Base-by-base conservation (phyloP, 2,113 vertebrate genomes). In the Indicator indicator region DNA sequence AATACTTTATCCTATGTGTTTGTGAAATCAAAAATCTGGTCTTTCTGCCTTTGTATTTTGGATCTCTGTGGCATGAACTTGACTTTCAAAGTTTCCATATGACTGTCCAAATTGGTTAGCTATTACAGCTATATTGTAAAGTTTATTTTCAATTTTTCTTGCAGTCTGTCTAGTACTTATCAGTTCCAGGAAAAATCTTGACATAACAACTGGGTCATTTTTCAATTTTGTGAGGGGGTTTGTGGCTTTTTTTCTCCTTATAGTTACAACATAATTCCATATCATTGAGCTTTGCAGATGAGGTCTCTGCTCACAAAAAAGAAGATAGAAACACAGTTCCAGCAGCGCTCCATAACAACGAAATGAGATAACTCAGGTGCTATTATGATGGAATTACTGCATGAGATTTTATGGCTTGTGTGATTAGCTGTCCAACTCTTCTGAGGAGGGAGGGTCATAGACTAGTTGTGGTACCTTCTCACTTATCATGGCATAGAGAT, bases 151-250 rank as follows among this genome's bases (percentile, higher is more conserved):
- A 91, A 20, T 83, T 80, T 95, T 68, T 84, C 40, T 91, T 95
- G 36, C 36, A 91, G 36, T 75, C 48, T 90, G 72, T 83, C 56
- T 96, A 83, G 71, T 80, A 75, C 81, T 91, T 93, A 91, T 90
- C 63, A 59, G 70, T 91, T 96, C 90, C 91, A 93, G 93, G 73
- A 95, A 95, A 94, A 88, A 73, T 69, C 32, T 75, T 88, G 40
- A 94, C 62, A 75, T 50, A 84, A 40, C 86, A n/a, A 26, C 67
- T 84, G 46, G 54, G 50, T 84, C 17, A 79, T 88, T 92, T 95
- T 94, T 95, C 50, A 88, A 5, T 90, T 84, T 52, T 28, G 5
- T 65, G 69, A 2, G 2, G 1, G 7, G 68, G 73, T 87, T 69
- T 74, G 46, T 56, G 23, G 3, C 9, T 86, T 83, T 94, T 42